Evolutionary conservation across 2,113 vertebrate genomes (phyloP).

Genomic region (Pampusana beccarii): DNA sequence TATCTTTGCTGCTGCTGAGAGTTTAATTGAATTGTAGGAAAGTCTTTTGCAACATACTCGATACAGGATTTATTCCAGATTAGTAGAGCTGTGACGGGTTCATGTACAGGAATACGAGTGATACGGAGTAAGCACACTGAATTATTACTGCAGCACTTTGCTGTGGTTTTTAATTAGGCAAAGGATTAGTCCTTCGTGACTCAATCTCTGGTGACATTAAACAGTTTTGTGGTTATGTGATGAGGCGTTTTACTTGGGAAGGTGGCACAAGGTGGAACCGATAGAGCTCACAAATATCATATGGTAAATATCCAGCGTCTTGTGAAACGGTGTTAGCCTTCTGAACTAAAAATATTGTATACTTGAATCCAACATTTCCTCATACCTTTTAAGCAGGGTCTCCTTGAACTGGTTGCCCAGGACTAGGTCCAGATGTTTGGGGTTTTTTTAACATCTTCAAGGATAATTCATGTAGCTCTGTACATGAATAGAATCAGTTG

Average conservation of each 20-base stretch:
- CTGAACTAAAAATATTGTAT: neutral
- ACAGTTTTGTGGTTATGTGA: fast-evolving
- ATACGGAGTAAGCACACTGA: fast-evolving
- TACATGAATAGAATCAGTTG: neutral
- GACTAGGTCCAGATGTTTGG: neutral
- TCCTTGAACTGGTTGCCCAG: neutral
- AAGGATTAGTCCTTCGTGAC: neutral
- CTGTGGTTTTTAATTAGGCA: neutral
- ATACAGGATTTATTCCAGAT: neutral
- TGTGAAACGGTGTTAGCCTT: fast-evolving
- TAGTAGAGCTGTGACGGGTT: neutral
- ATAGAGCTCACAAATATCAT: neutral
- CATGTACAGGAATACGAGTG: fast-evolving
- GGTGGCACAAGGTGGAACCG: neutral
- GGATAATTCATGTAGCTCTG: neutral
- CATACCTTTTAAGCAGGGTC: neutral
- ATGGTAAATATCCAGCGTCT: neutral
- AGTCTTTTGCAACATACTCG: neutral
- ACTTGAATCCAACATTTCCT: neutral
- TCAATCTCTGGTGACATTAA: neutral
- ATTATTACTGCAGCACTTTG: neutral
- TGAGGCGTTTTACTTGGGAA: neutral
- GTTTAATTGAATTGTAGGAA: neutral
- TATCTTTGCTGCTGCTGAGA: neutral
- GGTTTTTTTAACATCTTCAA: neutral